Percentiles rank a stretch among this genome's conserved stretches.
phyloP scores from a whole-genome alignment of 2,888 invertebrate species.

The Timandra comae region DNA sequence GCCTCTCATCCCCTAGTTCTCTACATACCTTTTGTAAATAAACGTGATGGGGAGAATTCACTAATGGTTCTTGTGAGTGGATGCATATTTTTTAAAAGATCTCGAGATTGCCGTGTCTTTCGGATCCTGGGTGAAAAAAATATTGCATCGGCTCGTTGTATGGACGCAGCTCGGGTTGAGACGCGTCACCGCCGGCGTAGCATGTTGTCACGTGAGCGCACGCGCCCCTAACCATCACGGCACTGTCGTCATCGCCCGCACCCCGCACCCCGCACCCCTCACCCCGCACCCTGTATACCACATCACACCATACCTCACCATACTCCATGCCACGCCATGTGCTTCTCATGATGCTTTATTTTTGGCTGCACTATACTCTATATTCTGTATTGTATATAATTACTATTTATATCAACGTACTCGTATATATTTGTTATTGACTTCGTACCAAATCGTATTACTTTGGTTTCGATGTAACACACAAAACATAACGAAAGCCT shows the following conservation, averaged over 20 bases:
- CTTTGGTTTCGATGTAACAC: too few relatives aligned
- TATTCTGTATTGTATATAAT: slow-evolving; percentile 35
- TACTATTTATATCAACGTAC: too few relatives aligned
- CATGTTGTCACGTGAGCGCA: slow-evolving; percentile 38
- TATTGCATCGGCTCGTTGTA: slow-evolving; percentile 28
- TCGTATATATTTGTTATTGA: too few relatives aligned
- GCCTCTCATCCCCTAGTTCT: too few relatives aligned
- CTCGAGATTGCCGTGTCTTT: too few relatives aligned
- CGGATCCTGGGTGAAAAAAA: slow-evolving; percentile 18
- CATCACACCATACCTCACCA: slow-evolving; percentile 16
- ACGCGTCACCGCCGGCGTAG: slow-evolving; percentile 31
- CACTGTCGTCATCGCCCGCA: slow-evolving; percentile 36
- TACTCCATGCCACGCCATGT: slow-evolving; percentile 15
- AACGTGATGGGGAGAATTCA: slow-evolving; percentile 36
- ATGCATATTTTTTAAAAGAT: slow-evolving; percentile 30
- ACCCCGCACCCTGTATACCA: background rate
- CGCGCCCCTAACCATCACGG: slow-evolving; percentile 39
- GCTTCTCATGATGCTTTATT: slow-evolving; percentile 53
- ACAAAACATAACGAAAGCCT: too few relatives aligned
- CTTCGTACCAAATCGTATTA: too few relatives aligned
- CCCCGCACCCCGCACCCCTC: slow-evolving; percentile 10
- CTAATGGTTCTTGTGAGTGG: slow-evolving; percentile 23
- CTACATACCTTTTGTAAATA: slow-evolving; percentile 5
- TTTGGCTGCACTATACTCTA: slow-evolving; percentile 47
- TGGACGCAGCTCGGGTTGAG: slow-evolving; percentile 24